Base-by-base conservation (phyloP, 2,113 vertebrate species). In the Lycocorax pyrrhopterus region DNA sequence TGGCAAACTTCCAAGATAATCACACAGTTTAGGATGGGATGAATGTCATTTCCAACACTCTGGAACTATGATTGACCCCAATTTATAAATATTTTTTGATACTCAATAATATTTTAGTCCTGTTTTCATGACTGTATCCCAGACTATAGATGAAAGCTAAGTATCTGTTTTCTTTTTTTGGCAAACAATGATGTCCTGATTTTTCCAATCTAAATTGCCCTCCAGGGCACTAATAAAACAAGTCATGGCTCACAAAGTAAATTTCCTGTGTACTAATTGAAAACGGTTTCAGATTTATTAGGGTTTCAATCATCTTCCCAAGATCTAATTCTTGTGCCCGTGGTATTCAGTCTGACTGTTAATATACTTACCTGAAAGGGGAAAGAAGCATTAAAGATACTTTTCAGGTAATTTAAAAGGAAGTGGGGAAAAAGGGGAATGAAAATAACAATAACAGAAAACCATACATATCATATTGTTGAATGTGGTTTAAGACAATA, bases 181-280 rank as follows among this genome's bases (percentile, higher is more conserved):
- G 88, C 83, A 96, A 96, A 95, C 84, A 95, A 84, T 86, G 93
- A 93, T 86, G 74, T 95, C 83, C 77, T 95, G 59, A 90, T 97
- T 96, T 96, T 97, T 94, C 69, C 89, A 96, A 93, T 97, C 97
- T 96, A 69, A 96, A 80, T 95, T 90, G 52, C 59, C 91, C 96
- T 89, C 91, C 52, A 87, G 82, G 75, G 82, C 73, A 96, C 76
- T 74, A 97, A 90, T 97, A 96, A 96, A 96, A 96, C 62, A 67
- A 96, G 89, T 90, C 84, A 94, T 94, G 51, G 76, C 91, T 96
- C 92, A 96, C 66, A 95, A 97, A 97, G 93, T 96, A 91, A 96
- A 97, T 97, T 97, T 97, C 94, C 92, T 96, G 86, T 89, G 89
- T 94, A 92, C 77, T 96, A 96, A 96, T 93, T 97, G 96, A 97